Evolutionary conservation across 2,113 vertebrate species (phyloP), one percentile per base, ranked within the genome.

Genomic region (Pyrgilauda ruficollis): DNA sequence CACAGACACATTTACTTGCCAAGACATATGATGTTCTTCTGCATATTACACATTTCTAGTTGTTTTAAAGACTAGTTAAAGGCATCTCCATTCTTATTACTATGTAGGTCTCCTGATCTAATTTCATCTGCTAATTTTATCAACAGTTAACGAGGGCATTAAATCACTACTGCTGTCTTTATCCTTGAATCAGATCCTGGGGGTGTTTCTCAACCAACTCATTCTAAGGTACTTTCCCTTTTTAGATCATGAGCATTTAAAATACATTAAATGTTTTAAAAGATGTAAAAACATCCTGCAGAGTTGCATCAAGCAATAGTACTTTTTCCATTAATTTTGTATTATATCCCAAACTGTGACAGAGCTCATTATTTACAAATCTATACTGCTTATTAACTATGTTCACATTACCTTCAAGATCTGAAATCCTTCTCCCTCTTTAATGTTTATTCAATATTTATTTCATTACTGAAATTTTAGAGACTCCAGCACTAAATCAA

Each of bases 101-200:
- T 56, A 59, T 24, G 23, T 67, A 87, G 59, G 67, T 77, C 55
- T 87, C 89, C 55, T 58, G 44, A 75, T 81, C 28, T 86, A 68
- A 85, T 89, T 92, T 86, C 18, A 88, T 46, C 82, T 81, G 64
- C 87, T 93, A 90, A 92, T 90, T 90, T 86, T 88, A 88, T 63
- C 89, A 88, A 46, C 43, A 80, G 55, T 74, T 93, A 93, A 90
- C 0, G 0, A 82, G 70, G 64, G 9, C 17, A 15, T 74, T 63
- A 88, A 74, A n/a, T 64, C 20, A 61, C 61, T 94, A 30, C 10
- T 59, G 37, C 37, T 75, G 87, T 78, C 15, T 4, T 61, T 84
- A 84, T 58, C 47, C 41, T 75, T 56, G 44, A 81, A 24, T 70
- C 44, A 86, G 27, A 39, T 90, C 56, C 80, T 72, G 16, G 10